Evolutionary conservation across 2,113 vertebrate species (phyloP).

Genomic region (Ornithorhynchus anatinus): DNA sequence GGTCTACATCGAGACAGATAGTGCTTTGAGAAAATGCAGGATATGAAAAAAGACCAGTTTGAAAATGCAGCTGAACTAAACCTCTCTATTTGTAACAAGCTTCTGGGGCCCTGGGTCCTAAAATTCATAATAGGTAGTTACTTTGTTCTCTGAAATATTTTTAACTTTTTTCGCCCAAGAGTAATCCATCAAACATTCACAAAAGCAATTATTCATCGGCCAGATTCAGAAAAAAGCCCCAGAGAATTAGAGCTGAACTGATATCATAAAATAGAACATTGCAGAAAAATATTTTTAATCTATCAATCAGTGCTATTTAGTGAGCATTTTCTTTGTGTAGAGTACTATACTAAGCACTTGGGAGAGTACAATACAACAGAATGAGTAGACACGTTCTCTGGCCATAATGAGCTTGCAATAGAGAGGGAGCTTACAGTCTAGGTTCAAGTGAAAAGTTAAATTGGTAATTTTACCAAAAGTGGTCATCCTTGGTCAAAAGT

Average conservation of each 20-base stretch:
- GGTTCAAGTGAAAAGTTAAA: too few relatives aligned
- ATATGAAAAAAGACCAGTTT: constrained; percentile 9
- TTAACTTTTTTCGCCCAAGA: constrained; percentile 8
- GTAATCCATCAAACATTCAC: constrained; percentile 10
- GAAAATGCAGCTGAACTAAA: constrained; percentile 18
- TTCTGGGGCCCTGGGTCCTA: background rate
- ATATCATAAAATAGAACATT: background rate
- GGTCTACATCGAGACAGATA: constrained; percentile 29
- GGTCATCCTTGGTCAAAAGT: constrained; percentile 2
- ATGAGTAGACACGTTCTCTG: too few relatives aligned
- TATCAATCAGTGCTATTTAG: background rate
- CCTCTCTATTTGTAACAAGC: constrained; percentile 1
- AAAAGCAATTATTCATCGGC: constrained; percentile 14
- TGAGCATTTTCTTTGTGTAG: too few relatives aligned
- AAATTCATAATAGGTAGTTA: constrained; percentile 10
- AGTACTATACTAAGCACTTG: too few relatives aligned
- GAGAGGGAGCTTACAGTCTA: too few relatives aligned
- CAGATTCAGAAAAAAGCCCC: constrained; percentile 4
- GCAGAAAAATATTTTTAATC: background rate
- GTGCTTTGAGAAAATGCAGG: constrained; percentile 14
- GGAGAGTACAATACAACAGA: too few relatives aligned
- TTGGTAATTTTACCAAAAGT: background rate
- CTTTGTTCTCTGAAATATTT: constrained; percentile 6
- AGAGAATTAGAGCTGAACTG: background rate
- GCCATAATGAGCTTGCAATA: too few relatives aligned